Percentiles rank a stretch among this genome's conserved stretches.
phyloP scores from a whole-genome alignment of 2,113 vertebrate genomes.

The Balaenoptera acutorostrata region DNA sequence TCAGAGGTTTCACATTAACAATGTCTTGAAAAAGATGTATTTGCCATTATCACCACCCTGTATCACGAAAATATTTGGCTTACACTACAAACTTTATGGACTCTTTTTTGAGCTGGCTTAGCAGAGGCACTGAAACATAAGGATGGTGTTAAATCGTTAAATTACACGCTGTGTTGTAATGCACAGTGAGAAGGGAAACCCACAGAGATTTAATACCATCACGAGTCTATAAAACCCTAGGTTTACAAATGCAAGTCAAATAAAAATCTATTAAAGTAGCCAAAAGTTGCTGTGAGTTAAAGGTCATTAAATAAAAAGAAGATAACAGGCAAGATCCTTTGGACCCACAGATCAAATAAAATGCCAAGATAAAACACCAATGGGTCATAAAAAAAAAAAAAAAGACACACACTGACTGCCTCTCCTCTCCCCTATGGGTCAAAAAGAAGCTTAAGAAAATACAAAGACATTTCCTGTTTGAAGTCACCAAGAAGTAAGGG shows the following conservation, averaged over 20 bases:
- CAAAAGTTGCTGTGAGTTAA: slow-evolving; percentile 63
- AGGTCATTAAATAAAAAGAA: slow-evolving; percentile 46
- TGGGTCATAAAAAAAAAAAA: neutral
- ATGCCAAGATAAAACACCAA: neutral
- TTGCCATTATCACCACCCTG: slow-evolving; percentile 41
- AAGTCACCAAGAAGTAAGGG: neutral
- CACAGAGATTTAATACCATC: slow-evolving; percentile 72
- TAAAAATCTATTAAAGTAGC: slow-evolving; percentile 59
- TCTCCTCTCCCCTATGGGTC: neutral
- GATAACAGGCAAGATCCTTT: neutral
- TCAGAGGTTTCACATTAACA: slow-evolving; percentile 46
- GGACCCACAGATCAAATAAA: neutral
- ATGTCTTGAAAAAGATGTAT: slow-evolving; percentile 25
- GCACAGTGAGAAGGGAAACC: slow-evolving; percentile 65
- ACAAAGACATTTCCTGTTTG: neutral
- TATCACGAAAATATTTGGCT: slow-evolving; percentile 49
- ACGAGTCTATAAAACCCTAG: slow-evolving; percentile 69
- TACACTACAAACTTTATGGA: slow-evolving; percentile 23
- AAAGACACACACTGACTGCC: neutral
- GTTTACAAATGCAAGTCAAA: slow-evolving; percentile 77
- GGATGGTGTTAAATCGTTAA: slow-evolving; percentile 14
- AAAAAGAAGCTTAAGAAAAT: neutral
- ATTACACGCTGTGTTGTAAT: slow-evolving; percentile 62
- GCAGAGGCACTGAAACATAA: neutral
- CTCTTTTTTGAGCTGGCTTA: neutral